A percentile compares a stretch with the other conserved stretches of the same genome.
phyloP scores from a whole-genome alignment of 2,113 vertebrate genomes.

The Ariopsis seemanni region DNA sequence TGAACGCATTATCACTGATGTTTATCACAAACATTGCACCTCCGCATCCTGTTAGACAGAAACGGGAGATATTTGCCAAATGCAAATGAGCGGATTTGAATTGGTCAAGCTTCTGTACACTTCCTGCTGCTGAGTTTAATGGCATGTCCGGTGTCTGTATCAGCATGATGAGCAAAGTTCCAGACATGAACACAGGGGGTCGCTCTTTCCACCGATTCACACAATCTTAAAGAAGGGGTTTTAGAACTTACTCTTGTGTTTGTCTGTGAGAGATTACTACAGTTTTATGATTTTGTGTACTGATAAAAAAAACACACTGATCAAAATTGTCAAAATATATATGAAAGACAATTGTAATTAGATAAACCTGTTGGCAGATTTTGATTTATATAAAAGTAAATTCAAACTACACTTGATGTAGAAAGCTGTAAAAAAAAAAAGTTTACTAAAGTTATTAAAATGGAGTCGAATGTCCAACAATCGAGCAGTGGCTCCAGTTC shows the following conservation, averaged over 20 bases:
- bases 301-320: neutral
- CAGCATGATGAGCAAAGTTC: neutral
- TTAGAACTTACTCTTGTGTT: no score
- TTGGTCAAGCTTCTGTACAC: neutral
- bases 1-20: slow-evolving; percentile 55
- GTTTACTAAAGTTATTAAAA: no score
- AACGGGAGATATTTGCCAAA: neutral
- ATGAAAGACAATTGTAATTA: no score
- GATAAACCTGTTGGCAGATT: no score
- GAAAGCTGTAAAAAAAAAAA: no score
- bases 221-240: neutral
- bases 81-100: slow-evolving; percentile 15
- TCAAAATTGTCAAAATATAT: neutral
- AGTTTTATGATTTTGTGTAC: no score
- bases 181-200: slow-evolving; percentile 58
- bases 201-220: slow-evolving; percentile 45
- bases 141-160: neutral
- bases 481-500: neutral
- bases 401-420: no score
- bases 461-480: neutral
- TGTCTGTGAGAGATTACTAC: neutral
- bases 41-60: neutral
- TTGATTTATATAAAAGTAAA: no score
- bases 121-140: neutral
- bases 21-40: neutral